Base-by-base conservation (phyloP, 2,113 vertebrate species). In the Marmota monax region DNA sequence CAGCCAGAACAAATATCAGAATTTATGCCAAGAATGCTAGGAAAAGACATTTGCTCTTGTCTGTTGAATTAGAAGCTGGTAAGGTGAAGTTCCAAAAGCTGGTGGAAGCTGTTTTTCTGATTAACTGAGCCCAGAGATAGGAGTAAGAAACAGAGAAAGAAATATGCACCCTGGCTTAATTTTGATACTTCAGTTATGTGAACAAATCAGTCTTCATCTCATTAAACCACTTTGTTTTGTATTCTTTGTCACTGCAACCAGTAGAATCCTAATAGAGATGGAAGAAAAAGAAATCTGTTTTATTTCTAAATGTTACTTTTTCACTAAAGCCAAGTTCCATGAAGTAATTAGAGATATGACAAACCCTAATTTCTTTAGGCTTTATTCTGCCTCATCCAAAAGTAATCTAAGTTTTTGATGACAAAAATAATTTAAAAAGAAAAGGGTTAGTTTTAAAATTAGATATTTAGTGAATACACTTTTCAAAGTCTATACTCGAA, bases 201-300 rank as follows among this genome's bases (percentile, higher is more conserved):
- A 80, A 34, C 27, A 88, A 95, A 88, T 69, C 63, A 51, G 79
- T 88, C 20, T 82, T 84, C 56, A 39, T 29, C 48, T 37, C 12
- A 93, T 80, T n/a, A 72, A 87, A 90, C 32, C 37, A 76, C 29
- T 67, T 63, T 90, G 17, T n/a, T 87, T 84, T 84, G 29, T 92
- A 63, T 39, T 53, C 18, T 84, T 76, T 80, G 23, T 88, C 17
- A 29, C 56, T 65, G 20, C 63, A 84, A 79, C 18, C 56, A 76
- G 39, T 27, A 53, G 77, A 84, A 88, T 87, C 20, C 45, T 80
- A 79, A 83, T 4, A 53, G n/a, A 84, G 42, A 78, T 4, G 63
- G 70, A 70, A 79, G 27, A 79, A 58, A 84, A 72, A 61, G 51
- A 88, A 72, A 18, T 6, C 7, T 12, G 5, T 37, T 74, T 2